Base-by-base conservation (phyloP, 2,888 invertebrate genomes). In the Patella caerulea region DNA sequence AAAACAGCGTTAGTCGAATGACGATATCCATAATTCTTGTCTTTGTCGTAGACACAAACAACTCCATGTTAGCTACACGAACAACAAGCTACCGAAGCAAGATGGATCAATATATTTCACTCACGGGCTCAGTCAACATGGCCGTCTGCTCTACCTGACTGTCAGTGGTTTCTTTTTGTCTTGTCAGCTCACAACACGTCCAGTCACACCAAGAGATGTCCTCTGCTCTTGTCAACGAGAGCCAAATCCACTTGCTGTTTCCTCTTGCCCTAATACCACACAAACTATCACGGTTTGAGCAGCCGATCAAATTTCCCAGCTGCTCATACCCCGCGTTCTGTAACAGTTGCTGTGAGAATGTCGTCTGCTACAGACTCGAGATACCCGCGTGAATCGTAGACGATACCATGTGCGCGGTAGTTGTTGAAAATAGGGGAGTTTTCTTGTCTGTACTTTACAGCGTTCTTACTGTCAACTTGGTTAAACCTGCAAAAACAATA, bases 31-130 rank as follows among this genome's bases (percentile, higher is more conserved):
- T 65, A 65, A 24, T 65, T 24, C 65, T 65, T 65, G 65, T 12
- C 24, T 19, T 65, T 19, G 24, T 24, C 65, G 65, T 9, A 65
- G 65, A 65, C 65, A 65, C 65, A 65, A 65, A 65, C 65, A 65
- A 65, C 65, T 65, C 65, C 65, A 65, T 65, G 65, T 65, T 65
- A 65, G 65, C 65, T 65, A 65, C 65, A 65, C 65, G 65, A 65
- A 65, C 65, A 65, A 65, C 65, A 65, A 19, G 24, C 65, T 24
- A 65, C 65, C 24, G 24, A 65, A 65, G 24, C 65, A 65, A 19
- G 65, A 65, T 65, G 19, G 65, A 65, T 65, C 65, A 65, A 65
- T 65, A 65, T 65, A 65, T 65, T 65, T 65, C 65, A 65, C 65
- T 65, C 65, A 65, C 65, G 24, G 65, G 65, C 65, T 65, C 65